These are phyloP conservation scores for Leptatherina wallacei DNA, from an alignment of 2,797 vertebrate genomes.

Conservation along the genomic window DNA sequence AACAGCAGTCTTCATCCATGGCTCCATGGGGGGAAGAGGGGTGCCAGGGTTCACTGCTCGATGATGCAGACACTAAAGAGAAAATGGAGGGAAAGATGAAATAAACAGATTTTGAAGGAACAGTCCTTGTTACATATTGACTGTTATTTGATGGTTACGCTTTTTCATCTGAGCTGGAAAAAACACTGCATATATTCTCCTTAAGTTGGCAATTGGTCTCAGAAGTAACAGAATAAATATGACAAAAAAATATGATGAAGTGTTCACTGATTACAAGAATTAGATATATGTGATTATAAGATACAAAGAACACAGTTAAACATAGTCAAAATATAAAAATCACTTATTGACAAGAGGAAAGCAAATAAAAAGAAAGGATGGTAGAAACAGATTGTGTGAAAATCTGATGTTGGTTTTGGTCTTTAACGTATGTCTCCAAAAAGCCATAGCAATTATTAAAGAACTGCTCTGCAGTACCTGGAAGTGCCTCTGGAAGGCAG, in stretches of 20 bases:
- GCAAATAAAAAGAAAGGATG: too few species aligned
- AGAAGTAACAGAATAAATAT: too few species aligned
- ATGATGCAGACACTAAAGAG: slow-evolving; percentile 90
- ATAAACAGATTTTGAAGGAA: not conserved
- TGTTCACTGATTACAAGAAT: not conserved
- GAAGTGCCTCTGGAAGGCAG: slow-evolving; percentile 93
- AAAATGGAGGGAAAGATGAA: slow-evolving; percentile 6
- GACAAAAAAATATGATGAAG: too few species aligned
- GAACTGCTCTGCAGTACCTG: slow-evolving; percentile 83
- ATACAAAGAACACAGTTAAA: too few species aligned
- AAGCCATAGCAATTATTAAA: not conserved
- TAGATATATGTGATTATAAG: too few species aligned
- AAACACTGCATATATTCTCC: not conserved
- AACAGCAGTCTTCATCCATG: slow-evolving; percentile 86
- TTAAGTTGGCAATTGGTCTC: not conserved
- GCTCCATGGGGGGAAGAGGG: slow-evolving; percentile 88
- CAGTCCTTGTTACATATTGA: slow-evolving; percentile 1
- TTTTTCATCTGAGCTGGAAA: not conserved
- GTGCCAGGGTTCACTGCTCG: slow-evolving; percentile 86
- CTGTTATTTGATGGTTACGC: not conserved
- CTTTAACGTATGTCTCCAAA: too few species aligned
- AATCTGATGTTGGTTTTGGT: too few species aligned
- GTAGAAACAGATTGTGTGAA: too few species aligned
- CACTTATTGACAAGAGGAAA: too few species aligned
- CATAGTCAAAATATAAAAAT: too few species aligned